Evolutionary conservation across 2,797 vertebrate genomes (phyloP).

Genomic region (Notolepis coatsorum): DNA sequence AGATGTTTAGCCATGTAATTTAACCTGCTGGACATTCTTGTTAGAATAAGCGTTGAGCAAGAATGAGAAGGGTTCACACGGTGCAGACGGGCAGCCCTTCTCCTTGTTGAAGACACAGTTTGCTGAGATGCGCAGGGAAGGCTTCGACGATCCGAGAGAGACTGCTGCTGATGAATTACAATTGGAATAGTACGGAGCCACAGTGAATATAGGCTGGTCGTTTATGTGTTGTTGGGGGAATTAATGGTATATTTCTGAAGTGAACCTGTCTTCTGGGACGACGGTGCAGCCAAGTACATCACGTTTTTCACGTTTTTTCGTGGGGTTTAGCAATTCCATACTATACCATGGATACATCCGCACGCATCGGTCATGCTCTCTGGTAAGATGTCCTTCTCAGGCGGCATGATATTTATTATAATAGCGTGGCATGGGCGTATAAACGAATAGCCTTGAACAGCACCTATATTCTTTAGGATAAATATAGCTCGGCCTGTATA

Average conservation of each 20-base stretch:
- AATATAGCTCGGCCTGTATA: neutral
- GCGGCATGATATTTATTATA: neutral
- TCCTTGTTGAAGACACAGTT: slow-evolving; percentile 29
- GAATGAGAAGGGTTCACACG: neutral
- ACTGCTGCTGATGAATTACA: slow-evolving; percentile 70
- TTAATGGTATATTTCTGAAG: neutral
- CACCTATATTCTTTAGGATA: neutral
- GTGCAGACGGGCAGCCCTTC: slow-evolving; percentile 33
- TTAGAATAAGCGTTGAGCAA: neutral
- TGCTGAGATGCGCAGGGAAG: slow-evolving; percentile 68
- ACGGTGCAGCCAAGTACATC: no score
- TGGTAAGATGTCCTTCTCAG: slow-evolving; percentile 71
- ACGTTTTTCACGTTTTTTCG: neutral
- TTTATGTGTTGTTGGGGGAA: neutral
- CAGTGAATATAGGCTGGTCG: slow-evolving; percentile 22
- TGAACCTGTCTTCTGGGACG: neutral
- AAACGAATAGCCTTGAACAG: slow-evolving; percentile 6
- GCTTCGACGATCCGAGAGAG: slow-evolving; percentile 50
- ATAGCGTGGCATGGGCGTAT: slow-evolving; percentile 29
- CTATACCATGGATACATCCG: slow-evolving; percentile 63
- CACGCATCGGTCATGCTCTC: slow-evolving; percentile 72
- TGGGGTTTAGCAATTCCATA: slow-evolving; percentile 32
- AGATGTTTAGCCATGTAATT: no score
- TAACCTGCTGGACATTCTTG: no score
- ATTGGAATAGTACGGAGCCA: slow-evolving; percentile 54